phyloP scores from a whole-genome alignment of 1,140 invertebrate species.

The Bombus fervidus region DNA sequence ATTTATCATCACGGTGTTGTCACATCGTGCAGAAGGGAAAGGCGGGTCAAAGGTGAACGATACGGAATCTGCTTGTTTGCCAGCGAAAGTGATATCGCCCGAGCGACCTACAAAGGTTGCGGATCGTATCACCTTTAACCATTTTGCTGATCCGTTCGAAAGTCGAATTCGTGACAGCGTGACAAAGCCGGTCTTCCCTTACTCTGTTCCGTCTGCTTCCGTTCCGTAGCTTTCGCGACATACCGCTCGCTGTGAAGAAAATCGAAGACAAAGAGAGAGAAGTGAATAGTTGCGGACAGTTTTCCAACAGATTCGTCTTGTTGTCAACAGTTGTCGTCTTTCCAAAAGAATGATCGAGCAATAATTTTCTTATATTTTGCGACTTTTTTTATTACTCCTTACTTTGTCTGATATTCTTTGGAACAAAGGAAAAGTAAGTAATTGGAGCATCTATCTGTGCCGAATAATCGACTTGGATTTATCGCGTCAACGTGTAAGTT shows the following conservation, averaged over 20 bases:
- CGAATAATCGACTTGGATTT: too few relatives aligned
- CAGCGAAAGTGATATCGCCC: constrained; percentile 71
- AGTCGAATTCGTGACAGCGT: constrained; percentile 51
- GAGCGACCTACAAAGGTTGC: constrained; percentile 40
- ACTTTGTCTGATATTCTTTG: too few relatives aligned
- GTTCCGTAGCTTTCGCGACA: background rate
- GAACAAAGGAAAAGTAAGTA: too few relatives aligned
- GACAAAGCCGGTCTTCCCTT: constrained; percentile 16
- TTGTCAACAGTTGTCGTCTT: too few relatives aligned
- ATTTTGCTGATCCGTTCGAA: background rate
- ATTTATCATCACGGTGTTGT: constrained; percentile 73
- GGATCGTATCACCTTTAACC: constrained; percentile 44
- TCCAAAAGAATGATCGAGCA: too few relatives aligned
- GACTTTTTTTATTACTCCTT: too few relatives aligned
- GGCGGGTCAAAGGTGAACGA: constrained; percentile 73
- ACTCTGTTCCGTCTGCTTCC: background rate
- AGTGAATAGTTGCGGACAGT: too few relatives aligned
- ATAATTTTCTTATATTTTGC: too few relatives aligned
- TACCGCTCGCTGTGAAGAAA: background rate
- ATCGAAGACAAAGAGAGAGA: background rate
- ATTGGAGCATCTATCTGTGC: too few relatives aligned
- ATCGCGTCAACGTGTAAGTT: too few relatives aligned
- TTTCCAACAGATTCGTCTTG: too few relatives aligned
- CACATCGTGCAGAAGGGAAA: constrained; percentile 67
- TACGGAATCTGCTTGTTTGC: constrained; percentile 66